These are phyloP conservation scores for Timandra comae DNA, from an alignment of 2,888 invertebrate genomes.

Conservation along the genomic window DNA sequence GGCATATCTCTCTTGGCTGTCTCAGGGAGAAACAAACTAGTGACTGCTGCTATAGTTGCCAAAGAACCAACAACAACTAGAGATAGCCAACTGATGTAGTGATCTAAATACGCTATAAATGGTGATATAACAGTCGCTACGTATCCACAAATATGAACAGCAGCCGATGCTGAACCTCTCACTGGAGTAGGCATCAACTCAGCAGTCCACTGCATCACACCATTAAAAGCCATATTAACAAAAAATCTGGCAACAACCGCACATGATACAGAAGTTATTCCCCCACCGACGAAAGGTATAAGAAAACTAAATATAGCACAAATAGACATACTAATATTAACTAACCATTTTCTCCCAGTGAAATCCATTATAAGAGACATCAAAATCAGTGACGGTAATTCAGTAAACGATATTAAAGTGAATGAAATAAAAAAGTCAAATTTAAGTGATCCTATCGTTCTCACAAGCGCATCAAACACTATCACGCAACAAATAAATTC, in stretches of 20 bases:
- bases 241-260: conserved; percentile 50
- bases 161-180: conserved; percentile 44
- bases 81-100: conserved; percentile 40
- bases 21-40: conserved; percentile 26
- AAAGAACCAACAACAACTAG: conserved; percentile 34
- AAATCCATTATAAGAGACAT: conserved; percentile 47
- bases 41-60: conserved; percentile 17
- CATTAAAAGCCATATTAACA: conserved; percentile 45
- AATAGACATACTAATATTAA: conserved; percentile 26
- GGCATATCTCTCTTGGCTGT: conserved; percentile 36
- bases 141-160: conserved; percentile 50
- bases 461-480: conserved; percentile 48
- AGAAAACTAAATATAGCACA: conserved; percentile 39
- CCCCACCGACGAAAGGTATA: conserved; percentile 37
- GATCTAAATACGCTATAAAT: conserved; percentile 47
- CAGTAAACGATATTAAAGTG: conserved; percentile 49
- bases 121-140: conserved; percentile 47
- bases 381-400: conserved; percentile 47
- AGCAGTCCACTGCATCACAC: conserved; percentile 48
- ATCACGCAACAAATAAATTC: conserved; percentile 40
- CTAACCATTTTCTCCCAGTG: conserved; percentile 45
- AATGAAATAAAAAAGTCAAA: conserved; percentile 58
- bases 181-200: conserved; percentile 54
- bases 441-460: conserved; percentile 42
- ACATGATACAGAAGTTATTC: conserved; percentile 43